Base-by-base conservation (phyloP, 2,113 vertebrate species). In the Oceanodroma tethys region DNA sequence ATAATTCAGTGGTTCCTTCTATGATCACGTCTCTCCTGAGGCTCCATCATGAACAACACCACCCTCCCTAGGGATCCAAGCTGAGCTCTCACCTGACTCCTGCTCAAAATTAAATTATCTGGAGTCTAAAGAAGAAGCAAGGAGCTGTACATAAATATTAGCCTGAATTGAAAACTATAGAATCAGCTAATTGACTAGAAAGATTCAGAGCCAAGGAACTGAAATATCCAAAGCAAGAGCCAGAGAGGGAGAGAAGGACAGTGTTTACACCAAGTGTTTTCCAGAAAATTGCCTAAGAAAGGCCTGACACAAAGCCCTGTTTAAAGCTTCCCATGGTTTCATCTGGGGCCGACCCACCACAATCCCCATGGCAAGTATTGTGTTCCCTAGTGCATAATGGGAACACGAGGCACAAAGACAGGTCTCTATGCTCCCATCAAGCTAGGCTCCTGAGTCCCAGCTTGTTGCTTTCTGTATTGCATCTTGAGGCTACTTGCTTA, bases 361-460 rank as follows among this genome's bases (percentile, higher is more conserved):
- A 65, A 8, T 47, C 75, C 36, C 14, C 30, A 48, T 1, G 1
- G 7, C 7, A 71, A 32, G 1, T 76, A 38, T 5, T 72, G 4
- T 73, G 19, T 15, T 68, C 6, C 22, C 14, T 55, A 7, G 12
- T 29, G 32, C 20, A 15, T 12, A 52, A 68, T 0, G 2, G 25
- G 22, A 67, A 4, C 9, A 79, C 0, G 0, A 75, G 8, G n/a
- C 22, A 53, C 42, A 58, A 67, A 86, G 21, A 19, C 1, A 1
- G 7, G 9, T 60, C 25, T 80, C 38, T 4, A 21, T 19, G 16
- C 10, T 83, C 8, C 22, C 26, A 26, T 22, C 8, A 76, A 66
- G 25, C 3, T 18, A 55, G 6, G 7, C 4, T 58, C 16, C 18
- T 10, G 12, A 67, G n/a, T 40, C 6, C 7, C 14, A 76, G 22